Evolutionary conservation across 2,797 vertebrate genomes (phyloP).

Genomic region (Pseudochirops cupreus): DNA sequence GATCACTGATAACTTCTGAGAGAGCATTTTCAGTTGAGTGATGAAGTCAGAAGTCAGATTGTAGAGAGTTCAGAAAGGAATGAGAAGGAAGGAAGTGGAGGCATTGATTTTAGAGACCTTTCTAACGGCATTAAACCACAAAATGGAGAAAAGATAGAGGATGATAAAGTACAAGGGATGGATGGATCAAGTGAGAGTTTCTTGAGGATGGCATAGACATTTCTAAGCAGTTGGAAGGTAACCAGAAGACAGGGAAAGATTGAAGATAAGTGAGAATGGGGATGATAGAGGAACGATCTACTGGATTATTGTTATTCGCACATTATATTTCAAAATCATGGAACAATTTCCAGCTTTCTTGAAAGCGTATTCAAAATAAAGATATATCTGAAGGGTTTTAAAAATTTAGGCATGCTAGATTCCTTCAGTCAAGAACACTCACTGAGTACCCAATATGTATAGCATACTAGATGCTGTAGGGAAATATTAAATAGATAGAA

Average conservation of each 20-base stretch:
- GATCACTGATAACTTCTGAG: neutral
- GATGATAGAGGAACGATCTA: neutral
- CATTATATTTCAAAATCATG: neutral
- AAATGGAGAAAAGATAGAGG: too few species aligned
- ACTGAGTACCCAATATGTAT: neutral
- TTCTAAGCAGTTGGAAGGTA: neutral
- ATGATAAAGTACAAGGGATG: too few species aligned
- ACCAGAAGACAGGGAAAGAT: neutral
- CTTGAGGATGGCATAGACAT: too few species aligned
- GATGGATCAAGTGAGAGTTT: too few species aligned
- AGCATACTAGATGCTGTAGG: neutral
- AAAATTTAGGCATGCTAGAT: neutral
- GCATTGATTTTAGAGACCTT: neutral
- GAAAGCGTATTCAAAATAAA: neutral
- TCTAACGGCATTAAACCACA: neutral
- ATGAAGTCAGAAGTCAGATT: neutral
- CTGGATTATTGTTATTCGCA: neutral
- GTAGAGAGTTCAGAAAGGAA: neutral
- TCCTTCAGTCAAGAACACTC: constrained; percentile 27
- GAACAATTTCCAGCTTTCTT: neutral
- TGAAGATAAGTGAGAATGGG: neutral
- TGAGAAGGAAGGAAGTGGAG: neutral
- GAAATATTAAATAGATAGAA: neutral
- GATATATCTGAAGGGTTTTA: constrained; percentile 8
- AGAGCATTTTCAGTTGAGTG: neutral